Evolutionary conservation across 2,888 invertebrate genomes (phyloP), one percentile per base, ranked within the genome.

Genomic region (Bhutanitis thaidina): DNA sequence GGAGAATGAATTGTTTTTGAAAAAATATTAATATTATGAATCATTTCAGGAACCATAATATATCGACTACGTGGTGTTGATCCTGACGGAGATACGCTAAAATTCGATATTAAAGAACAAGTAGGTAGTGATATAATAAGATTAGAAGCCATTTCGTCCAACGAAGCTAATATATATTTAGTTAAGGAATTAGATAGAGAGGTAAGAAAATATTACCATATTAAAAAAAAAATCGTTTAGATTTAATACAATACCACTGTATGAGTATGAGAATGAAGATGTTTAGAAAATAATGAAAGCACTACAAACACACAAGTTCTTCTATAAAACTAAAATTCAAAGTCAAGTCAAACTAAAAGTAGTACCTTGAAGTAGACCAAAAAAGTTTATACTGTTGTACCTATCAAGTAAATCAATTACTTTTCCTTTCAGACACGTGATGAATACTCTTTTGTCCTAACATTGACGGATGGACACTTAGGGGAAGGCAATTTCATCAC

Each of bases 161-260:
- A 93, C 77, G 95, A 96, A 91, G 97, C 97, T 63, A 93, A 96
- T 80, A 92, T 97, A 70, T 96, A 94, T 84, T 91, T 97, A 77
- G 94, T 94, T 83, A 96, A 95, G 90, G 94, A 96, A 86, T 91
- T 97, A 70, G 97, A 97, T 90, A 92, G 97, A 84, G 97, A 97
- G 92, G 96, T 95, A 81, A 82, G 71, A 9, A 10, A 27, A 20
- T 20, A 20, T n/a, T n/a, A n/a, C n/a, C n/a, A n/a, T n/a, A n/a
- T n/a, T n/a, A n/a, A n/a, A n/a, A n/a, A n/a, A n/a, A n/a, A n/a
- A n/a, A n/a, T n/a, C n/a, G n/a, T n/a, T n/a, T n/a, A n/a, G n/a
- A n/a, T n/a, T n/a, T n/a, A n/a, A n/a, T n/a, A n/a, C n/a, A n/a
- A n/a, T n/a, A n/a, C n/a, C n/a, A n/a, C n/a, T n/a, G n/a, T n/a